These are phyloP conservation scores for Cataglyphis cursor DNA, from an alignment of 2,888 invertebrate species.

Conservation along the genomic window DNA sequence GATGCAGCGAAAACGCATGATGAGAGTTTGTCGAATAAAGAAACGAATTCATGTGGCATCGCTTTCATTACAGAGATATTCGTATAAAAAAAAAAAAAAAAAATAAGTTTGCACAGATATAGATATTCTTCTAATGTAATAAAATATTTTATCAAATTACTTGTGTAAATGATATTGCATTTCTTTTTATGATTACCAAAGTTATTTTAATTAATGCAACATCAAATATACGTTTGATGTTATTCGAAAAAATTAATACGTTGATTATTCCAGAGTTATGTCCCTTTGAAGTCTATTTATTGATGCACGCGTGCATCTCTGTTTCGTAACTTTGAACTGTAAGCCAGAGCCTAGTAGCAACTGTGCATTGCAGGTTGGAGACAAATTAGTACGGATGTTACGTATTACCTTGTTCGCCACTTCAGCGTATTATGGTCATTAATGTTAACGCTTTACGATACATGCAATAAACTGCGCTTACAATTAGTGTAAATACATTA, in stretches of 20 bases:
- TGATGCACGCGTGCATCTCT: neutral
- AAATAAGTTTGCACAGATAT: neutral
- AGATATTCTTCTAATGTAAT: neutral
- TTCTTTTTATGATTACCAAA: neutral
- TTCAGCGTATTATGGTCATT: slow-evolving; percentile 72
- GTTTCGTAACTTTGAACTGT: slow-evolving; percentile 27
- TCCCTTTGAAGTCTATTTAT: neutral
- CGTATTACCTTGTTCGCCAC: slow-evolving; percentile 73
- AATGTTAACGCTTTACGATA: slow-evolving; percentile 59
- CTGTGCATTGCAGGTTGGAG: slow-evolving; percentile 43
- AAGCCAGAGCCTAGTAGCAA: slow-evolving; percentile 10
- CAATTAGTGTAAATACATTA: slow-evolving; percentile 43
- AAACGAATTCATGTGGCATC: neutral
- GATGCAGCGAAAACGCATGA: neutral
- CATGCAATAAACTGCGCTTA: slow-evolving; percentile 26
- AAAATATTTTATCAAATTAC: neutral
- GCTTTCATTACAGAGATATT: neutral
- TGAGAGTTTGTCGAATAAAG: neutral
- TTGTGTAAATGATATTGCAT: neutral
- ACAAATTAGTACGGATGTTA: slow-evolving; percentile 72
- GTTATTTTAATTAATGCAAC: neutral
- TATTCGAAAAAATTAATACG: neutral
- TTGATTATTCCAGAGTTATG: neutral
- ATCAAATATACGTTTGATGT: neutral
- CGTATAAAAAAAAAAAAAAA: neutral